Percentiles rank a stretch among this genome's conserved stretches.
phyloP scores from a whole-genome alignment of 2,113 vertebrate species.

The Aegotheles bennettii region DNA sequence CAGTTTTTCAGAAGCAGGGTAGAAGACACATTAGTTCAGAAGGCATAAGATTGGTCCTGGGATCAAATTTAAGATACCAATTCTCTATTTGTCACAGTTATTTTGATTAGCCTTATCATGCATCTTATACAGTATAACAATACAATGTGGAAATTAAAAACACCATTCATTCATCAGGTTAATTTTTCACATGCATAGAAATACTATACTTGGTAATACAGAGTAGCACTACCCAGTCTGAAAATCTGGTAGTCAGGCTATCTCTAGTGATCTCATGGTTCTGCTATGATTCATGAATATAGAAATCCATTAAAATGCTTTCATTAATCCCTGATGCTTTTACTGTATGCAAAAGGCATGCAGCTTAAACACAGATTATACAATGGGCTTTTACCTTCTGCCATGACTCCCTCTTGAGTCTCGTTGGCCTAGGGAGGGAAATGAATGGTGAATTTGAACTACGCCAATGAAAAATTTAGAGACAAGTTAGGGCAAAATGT shows the following conservation, averaged over 20 bases:
- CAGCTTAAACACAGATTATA: not conserved
- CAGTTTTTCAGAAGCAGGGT: not conserved
- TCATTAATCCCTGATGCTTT: constrained; percentile 45
- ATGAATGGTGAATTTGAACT: not conserved
- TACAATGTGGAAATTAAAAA: not conserved
- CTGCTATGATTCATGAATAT: not conserved
- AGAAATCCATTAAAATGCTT: constrained; percentile 9
- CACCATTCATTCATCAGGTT: not conserved
- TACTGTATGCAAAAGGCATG: constrained; percentile 14
- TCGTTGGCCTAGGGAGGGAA: not conserved
- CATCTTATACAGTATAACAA: not conserved
- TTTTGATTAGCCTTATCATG: not conserved
- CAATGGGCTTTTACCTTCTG: constrained; percentile 16
- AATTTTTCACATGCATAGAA: not conserved
- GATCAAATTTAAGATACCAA: not conserved
- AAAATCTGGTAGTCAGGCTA: not conserved
- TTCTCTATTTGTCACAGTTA: not conserved
- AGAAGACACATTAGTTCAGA: not conserved
- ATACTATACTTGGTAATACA: not conserved
- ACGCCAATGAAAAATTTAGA: not conserved
- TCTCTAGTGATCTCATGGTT: not conserved
- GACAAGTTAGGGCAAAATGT: constrained; percentile 32
- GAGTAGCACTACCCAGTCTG: not conserved
- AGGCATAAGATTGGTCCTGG: not conserved
- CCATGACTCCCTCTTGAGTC: constrained; percentile 33